Evolutionary conservation across 2,113 vertebrate genomes (phyloP).

Genomic region (Rutilus rutilus): DNA sequence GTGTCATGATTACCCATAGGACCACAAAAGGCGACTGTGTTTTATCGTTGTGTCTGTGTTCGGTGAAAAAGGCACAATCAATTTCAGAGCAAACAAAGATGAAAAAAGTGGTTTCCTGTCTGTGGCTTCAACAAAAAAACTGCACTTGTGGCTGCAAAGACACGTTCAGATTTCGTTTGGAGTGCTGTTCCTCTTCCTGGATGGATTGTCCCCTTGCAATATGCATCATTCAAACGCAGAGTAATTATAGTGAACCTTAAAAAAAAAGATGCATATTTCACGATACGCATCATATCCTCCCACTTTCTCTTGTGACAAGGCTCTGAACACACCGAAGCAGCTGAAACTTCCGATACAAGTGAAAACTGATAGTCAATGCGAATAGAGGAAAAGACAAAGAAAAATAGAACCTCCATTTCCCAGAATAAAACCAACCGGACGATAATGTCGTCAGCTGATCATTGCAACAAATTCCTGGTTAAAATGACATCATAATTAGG

Average conservation of each 20-base stretch:
- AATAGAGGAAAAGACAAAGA: conserved; percentile 57
- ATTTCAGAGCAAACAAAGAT: conserved; percentile 50
- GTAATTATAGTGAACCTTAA: neutral
- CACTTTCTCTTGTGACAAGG: neutral
- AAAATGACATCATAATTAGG: conserved; percentile 49
- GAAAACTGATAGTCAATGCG: conserved; percentile 77
- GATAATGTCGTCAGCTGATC: conserved; percentile 25
- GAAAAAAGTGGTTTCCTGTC: conserved; percentile 42
- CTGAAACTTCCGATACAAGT: conserved; percentile 39
- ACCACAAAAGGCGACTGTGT: conserved; percentile 61
- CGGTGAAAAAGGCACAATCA: conserved; percentile 67
- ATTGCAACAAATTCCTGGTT: conserved; percentile 47
- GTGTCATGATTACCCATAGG: neutral
- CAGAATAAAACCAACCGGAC: neutral
- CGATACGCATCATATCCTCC: neutral
- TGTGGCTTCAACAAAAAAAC: conserved; percentile 35
- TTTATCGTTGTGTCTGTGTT: conserved; percentile 69
- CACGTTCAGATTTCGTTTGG: conserved; percentile 3
- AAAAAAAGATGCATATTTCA: neutral
- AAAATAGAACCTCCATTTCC: conserved; percentile 47
- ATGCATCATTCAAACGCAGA: neutral
- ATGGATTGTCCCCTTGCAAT: neutral
- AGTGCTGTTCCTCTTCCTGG: neutral
- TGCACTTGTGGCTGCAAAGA: conserved; percentile 24
- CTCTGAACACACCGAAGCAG: conserved; percentile 13